Percentiles rank a stretch among this genome's conserved stretches.
phyloP scores from a whole-genome alignment of 2,888 invertebrate species.

The Polydesmus complanatus region DNA sequence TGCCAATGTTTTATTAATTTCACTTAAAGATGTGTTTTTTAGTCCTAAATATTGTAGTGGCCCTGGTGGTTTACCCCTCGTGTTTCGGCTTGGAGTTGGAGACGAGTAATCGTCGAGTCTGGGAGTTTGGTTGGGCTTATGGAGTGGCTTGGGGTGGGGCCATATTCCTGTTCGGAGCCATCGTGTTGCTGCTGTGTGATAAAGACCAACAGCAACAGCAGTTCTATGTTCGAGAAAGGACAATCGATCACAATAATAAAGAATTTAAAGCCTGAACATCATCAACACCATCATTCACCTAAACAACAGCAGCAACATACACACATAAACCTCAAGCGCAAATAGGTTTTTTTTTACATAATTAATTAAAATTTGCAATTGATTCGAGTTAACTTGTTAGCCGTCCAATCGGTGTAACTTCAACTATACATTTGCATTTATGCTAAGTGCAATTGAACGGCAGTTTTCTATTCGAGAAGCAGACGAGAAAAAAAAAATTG shows the following conservation, averaged over 20 bases:
- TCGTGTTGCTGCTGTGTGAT: slow-evolving; percentile 84
- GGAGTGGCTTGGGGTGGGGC: slow-evolving; percentile 96
- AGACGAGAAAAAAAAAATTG: too few relatives aligned
- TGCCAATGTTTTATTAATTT: too few relatives aligned
- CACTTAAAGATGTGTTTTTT: slow-evolving; percentile 26
- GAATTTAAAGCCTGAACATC: slow-evolving; percentile 22
- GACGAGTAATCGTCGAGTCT: slow-evolving; percentile 72
- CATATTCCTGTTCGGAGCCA: slow-evolving; percentile 87
- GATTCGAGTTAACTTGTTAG: too few relatives aligned
- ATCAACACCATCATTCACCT: too few relatives aligned
- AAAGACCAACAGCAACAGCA: slow-evolving; percentile 89
- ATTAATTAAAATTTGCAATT: too few relatives aligned
- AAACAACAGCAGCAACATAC: too few relatives aligned
- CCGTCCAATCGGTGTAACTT: too few relatives aligned
- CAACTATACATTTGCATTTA: too few relatives aligned
- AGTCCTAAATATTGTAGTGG: slow-evolving; percentile 83
- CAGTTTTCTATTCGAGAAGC: too few relatives aligned
- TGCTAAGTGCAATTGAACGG: too few relatives aligned
- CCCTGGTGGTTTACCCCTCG: slow-evolving; percentile 88
- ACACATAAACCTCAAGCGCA: too few relatives aligned
- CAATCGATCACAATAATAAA: slow-evolving; percentile 51
- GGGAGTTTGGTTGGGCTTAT: slow-evolving; percentile 99
- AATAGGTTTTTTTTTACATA: too few relatives aligned
- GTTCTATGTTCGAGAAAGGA: slow-evolving; percentile 93
- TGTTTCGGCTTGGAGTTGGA: slow-evolving; percentile 83